These are phyloP conservation scores for Hyperoplus immaculatus DNA, from an alignment of 2,797 vertebrate species.

Conservation along the genomic window DNA sequence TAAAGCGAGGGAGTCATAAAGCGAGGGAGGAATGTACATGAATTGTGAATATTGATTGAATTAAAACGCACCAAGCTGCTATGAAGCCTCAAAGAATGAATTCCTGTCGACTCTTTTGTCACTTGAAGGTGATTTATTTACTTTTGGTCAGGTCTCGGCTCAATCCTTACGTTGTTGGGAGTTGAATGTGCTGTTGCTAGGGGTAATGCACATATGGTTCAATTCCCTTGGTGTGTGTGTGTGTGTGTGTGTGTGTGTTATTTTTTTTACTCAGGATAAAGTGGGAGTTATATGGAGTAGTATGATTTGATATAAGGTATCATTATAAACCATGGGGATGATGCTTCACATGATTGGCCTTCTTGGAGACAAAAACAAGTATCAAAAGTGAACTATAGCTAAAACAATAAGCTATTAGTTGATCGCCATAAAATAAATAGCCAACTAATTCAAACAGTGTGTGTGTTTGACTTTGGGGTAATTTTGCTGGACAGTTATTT, in stretches of 20 bases:
- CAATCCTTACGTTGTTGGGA: conserved; percentile 51
- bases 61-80: conserved; percentile 16
- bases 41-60: conserved; percentile 13
- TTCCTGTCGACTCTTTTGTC: conserved; percentile 19
- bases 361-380: no score
- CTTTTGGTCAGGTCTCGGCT: conserved; percentile 39
- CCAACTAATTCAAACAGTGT: background rate
- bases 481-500: conserved; percentile 66
- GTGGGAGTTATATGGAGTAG: no score
- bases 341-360: no score
- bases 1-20: background rate
- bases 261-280: background rate
- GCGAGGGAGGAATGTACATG: background rate
- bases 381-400: no score
- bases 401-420: no score
- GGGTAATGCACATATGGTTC: conserved; percentile 46
- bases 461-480: conserved; percentile 35
- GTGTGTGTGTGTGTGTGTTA: conserved; percentile 27
- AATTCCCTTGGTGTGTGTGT: conserved; percentile 35
- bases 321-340: no score
- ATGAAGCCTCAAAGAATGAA: conserved; percentile 12
- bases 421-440: no score
- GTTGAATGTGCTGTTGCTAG: conserved; percentile 74
- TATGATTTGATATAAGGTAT: no score
- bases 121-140: conserved; percentile 4